Evolutionary conservation across 2,113 vertebrate species (phyloP).

Genomic region (Irena cyanogastra): DNA sequence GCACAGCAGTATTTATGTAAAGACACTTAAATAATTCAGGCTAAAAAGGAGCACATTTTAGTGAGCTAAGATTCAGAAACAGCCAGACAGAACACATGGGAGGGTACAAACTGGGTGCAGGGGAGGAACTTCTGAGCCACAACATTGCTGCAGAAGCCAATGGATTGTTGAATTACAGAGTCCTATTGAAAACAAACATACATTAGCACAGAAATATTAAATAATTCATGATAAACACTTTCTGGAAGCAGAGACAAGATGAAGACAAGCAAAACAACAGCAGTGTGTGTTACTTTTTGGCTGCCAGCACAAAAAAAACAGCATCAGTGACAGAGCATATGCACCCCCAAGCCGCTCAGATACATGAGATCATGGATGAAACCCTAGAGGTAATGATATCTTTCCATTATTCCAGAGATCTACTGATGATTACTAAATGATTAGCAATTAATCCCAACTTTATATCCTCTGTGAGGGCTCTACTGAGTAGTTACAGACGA

Average conservation of each 20-base stretch:
- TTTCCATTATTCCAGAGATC: background rate
- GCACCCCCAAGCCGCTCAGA: background rate
- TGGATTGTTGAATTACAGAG: background rate
- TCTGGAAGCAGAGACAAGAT: background rate
- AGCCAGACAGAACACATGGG: background rate
- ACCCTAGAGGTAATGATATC: background rate
- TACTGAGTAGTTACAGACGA: background rate
- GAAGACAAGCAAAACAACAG: background rate
- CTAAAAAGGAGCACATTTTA: background rate
- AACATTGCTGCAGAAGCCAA: background rate
- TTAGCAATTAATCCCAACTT: conserved; percentile 2
- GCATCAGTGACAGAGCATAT: background rate
- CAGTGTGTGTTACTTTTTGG: background rate
- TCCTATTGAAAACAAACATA: background rate
- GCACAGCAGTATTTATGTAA: background rate
- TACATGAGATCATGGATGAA: background rate
- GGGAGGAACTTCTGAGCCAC: background rate
- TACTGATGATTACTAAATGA: background rate
- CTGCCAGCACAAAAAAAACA: background rate
- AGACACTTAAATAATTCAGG: background rate
- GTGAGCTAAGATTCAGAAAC: background rate
- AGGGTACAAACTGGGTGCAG: background rate
- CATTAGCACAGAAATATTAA: background rate
- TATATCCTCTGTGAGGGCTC: background rate
- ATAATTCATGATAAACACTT: background rate